Evolutionary conservation across 2,797 vertebrate species (phyloP).

Genomic region (Falco concolor): DNA sequence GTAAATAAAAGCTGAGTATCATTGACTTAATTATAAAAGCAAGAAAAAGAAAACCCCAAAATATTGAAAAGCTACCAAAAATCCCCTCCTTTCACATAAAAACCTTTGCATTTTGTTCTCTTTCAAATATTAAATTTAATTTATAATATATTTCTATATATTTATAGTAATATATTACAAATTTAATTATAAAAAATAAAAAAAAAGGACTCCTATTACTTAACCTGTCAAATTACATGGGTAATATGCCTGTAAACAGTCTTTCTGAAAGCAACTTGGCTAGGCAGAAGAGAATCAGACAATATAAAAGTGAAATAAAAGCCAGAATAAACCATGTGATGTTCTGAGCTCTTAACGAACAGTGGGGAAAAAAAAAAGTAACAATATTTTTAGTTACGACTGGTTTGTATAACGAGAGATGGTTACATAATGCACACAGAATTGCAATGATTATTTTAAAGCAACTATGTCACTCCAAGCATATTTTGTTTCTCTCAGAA

Average conservation of each 20-base stretch:
- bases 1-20: not conserved
- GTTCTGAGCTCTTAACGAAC: not conserved
- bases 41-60: not conserved
- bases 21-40: not conserved
- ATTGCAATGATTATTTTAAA: not conserved
- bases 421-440: not conserved
- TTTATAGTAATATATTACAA: no score
- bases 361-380: not conserved
- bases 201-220: not conserved
- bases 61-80: not conserved
- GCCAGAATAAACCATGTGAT: not conserved
- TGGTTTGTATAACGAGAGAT: not conserved
- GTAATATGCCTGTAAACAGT: not conserved
- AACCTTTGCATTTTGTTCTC: not conserved
- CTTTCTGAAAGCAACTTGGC: not conserved
- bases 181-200: no score
- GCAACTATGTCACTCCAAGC: not conserved
- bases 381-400: not conserved
- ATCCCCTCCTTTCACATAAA: rapidly evolving
- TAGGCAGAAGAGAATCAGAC: not conserved
- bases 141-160: no score
- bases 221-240: not conserved
- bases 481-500: not conserved
- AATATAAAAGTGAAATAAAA: not conserved
- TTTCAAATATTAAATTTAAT: not conserved